Base-by-base conservation (phyloP, 2,797 vertebrate genomes). In the Cossypha heuglini region DNA sequence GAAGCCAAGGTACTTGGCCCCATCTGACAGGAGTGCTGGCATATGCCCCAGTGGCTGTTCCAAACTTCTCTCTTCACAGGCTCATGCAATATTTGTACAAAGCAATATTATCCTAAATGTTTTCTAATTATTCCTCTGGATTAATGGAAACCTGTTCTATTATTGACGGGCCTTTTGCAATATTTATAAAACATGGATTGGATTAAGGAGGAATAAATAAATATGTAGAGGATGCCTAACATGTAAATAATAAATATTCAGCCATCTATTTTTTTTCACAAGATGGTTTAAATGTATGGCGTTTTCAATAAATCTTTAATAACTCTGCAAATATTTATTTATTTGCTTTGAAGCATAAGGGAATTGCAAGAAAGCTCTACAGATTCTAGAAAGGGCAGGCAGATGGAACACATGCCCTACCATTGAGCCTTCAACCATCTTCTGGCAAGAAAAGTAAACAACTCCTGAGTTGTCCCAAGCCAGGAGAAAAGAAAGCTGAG, bases 181-280 rank as follows among this genome's bases (percentile, higher is more conserved):
- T 98, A 98, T 98, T 98, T 98, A 98, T 97, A 92, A 97, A 97
- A 97, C 96, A 96, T 13, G 45, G 87, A 97, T 96, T 51, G 90
- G 97, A 98, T 98, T 98, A 98, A 97, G 95, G 86, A 93, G 73
- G 96, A 97, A 98, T 97, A 98, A 98, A 98, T 98, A 98, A 98
- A 97, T 97, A 98, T 95, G 93, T 93, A 97, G 95, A 97, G 73
- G 83, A 96, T 95, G 92, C 78, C 86, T 67, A 96, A 91, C 83
- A 93, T 95, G 93, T 98, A 98, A 98, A 98, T 97, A 98, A 97
- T 97, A 97, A 97, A 98, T 98, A 98, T 96, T 97, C 96, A 93
- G 94, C 74, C 88, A 97, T 97, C 91, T 96, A 92, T 96, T 97
- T 97, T 97, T 97, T 94, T 96, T 90, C 11, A 2, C 87, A 88